These are phyloP conservation scores for Microcebus jonahi DNA, from an alignment of 2,113 vertebrate genomes.

Conservation along the genomic window DNA sequence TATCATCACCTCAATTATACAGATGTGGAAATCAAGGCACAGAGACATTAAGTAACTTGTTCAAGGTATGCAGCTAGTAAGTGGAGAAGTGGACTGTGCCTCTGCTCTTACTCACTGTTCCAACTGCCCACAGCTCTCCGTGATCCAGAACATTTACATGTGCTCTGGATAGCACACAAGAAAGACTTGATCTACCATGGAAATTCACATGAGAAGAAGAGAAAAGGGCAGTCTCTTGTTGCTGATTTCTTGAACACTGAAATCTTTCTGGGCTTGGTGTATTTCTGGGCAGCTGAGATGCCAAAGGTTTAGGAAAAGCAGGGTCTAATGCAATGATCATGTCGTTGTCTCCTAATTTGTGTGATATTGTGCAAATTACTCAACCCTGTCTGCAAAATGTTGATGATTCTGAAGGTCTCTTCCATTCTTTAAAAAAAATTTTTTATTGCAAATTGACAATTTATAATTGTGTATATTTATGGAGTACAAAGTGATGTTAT, in stretches of 20 bases:
- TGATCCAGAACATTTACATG: not conserved
- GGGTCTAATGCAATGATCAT: not conserved
- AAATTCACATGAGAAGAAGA: not conserved
- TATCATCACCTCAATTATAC: not conserved
- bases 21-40: slow-evolving; percentile 38
- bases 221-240: not conserved
- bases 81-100: not conserved
- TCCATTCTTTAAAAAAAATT: not conserved
- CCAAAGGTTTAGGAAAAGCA: not conserved
- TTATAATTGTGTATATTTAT: not conserved
- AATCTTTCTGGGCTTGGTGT: not conserved
- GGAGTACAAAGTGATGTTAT: not conserved
- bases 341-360: not conserved
- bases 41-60: not conserved
- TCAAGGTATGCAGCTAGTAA: not conserved
- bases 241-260: not conserved
- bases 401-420: slow-evolving; percentile 7
- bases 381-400: slow-evolving; percentile 28
- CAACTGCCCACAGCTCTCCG: not conserved
- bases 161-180: not conserved
- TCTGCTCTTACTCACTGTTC: not conserved
- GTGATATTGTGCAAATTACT: not conserved
- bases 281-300: not conserved
- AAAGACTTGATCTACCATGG: not conserved
- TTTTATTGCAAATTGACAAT: not conserved